Percentiles rank a stretch among this genome's conserved stretches.
These are phyloP conservation scores for Muscicapa striata DNA, from an alignment of 2,797 vertebrate species.

Conservation along the genomic window DNA sequence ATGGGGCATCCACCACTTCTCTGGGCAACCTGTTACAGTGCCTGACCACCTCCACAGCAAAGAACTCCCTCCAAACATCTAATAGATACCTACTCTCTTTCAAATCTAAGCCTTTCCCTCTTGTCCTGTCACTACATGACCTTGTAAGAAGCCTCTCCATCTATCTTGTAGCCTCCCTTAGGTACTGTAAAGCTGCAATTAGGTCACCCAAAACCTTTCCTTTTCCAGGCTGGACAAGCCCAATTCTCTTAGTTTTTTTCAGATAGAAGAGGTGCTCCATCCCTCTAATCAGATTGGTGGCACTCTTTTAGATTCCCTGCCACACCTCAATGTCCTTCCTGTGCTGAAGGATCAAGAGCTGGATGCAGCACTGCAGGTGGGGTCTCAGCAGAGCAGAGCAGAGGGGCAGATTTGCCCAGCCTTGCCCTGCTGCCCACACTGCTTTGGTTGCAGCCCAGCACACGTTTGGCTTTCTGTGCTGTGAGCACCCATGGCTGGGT, in stretches of 20 bases:
- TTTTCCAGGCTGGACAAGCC: not conserved
- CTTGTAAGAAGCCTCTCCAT: not conserved
- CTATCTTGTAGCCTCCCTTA: not conserved
- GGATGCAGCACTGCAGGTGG: not conserved
- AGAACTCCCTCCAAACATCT: not conserved
- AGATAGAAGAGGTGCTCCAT: not conserved
- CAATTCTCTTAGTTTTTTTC: not conserved
- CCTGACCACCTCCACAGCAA: not conserved
- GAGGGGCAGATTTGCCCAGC: not conserved
- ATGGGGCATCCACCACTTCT: not conserved
- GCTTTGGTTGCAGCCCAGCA: not conserved
- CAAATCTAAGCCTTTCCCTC: not conserved
- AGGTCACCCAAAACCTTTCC: not conserved
- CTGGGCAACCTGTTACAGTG: not conserved
- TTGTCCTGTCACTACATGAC: not conserved
- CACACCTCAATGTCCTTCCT: not conserved
- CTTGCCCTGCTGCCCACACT: fast-evolving
- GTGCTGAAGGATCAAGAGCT: not conserved
- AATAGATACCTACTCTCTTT: not conserved
- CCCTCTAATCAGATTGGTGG: not conserved
- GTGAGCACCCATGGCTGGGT: fast-evolving
- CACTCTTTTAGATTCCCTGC: not conserved
- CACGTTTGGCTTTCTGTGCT: fast-evolving
- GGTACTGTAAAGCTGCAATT: not conserved
- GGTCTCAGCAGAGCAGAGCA: not conserved